phyloP scores from a whole-genome alignment of 1,140 invertebrate genomes.

The Zaprionus camerounensis region DNA sequence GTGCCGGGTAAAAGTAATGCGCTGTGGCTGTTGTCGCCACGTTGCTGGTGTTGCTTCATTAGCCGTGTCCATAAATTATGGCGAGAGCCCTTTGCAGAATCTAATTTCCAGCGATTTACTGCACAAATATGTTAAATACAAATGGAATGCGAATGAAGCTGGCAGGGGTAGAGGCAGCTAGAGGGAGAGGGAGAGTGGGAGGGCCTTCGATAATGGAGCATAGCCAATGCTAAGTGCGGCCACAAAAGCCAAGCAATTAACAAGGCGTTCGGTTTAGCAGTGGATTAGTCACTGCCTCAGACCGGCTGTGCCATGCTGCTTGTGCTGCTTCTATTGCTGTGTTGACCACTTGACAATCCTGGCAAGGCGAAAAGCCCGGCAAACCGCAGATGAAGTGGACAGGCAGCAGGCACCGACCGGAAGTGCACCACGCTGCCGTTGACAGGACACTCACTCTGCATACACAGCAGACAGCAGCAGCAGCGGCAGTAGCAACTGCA shows the following conservation, averaged over 20 bases:
- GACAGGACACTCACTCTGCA: slow-evolving; percentile 58
- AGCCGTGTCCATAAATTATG: slow-evolving; percentile 65
- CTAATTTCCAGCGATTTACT: slow-evolving; percentile 72
- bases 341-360: slow-evolving; percentile 64
- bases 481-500: slow-evolving; percentile 20
- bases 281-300: slow-evolving; percentile 31
- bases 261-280: slow-evolving; percentile 59
- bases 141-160: not conserved
- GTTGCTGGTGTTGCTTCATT: slow-evolving; percentile 55
- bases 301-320: slow-evolving; percentile 29
- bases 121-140: slow-evolving; percentile 68
- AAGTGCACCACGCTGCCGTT: slow-evolving; percentile 54
- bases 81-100: slow-evolving; percentile 52
- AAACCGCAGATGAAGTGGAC: slow-evolving; percentile 54
- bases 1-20: slow-evolving; percentile 60
- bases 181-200: not conserved
- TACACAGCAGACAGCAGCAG: not conserved
- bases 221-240: slow-evolving; percentile 50
- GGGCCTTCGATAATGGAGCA: slow-evolving; percentile 22
- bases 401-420: slow-evolving; percentile 28
- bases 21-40: slow-evolving; percentile 49
- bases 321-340: not conserved
- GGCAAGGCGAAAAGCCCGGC: slow-evolving; percentile 51
- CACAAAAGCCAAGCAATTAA: slow-evolving; percentile 71
- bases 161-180: not conserved